These are phyloP conservation scores for Apodemia mormo DNA, from an alignment of 2,888 invertebrate species.

Conservation along the genomic window DNA sequence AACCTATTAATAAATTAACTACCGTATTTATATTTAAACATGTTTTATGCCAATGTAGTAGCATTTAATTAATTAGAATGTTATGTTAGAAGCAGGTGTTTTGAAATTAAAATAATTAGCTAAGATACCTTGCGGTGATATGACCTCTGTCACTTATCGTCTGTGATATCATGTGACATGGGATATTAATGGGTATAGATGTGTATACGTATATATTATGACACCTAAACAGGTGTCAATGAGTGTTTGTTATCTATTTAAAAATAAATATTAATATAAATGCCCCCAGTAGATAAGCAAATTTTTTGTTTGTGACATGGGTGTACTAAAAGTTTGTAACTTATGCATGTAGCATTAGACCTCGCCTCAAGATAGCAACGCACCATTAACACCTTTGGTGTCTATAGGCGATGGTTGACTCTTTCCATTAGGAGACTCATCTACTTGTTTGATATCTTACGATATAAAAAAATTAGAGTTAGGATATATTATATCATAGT, in stretches of 20 bases:
- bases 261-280: no score
- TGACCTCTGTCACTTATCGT: constrained; percentile 1
- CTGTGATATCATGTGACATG: not conserved
- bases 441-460: no score
- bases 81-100: constrained; percentile 5
- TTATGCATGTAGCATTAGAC: no score
- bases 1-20: not conserved
- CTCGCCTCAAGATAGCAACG: no score
- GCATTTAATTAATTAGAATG: constrained; percentile 8
- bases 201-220: not conserved
- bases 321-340: no score
- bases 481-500: no score
- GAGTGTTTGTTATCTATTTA: not conserved
- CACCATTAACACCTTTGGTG: no score
- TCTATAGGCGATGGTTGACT: no score
- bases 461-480: no score
- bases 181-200: not conserved
- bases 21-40: constrained; percentile 1
- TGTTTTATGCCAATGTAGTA: constrained; percentile 10
- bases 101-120: constrained; percentile 10
- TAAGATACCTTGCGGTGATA: constrained; percentile 6
- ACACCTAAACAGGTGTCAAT: not conserved
- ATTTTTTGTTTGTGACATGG: no score
- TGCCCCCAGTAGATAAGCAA: no score
- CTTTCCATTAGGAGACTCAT: no score